Conservation (phyloP, 2,797 vertebrate species). For the Gobio occitaniae region DNA sequence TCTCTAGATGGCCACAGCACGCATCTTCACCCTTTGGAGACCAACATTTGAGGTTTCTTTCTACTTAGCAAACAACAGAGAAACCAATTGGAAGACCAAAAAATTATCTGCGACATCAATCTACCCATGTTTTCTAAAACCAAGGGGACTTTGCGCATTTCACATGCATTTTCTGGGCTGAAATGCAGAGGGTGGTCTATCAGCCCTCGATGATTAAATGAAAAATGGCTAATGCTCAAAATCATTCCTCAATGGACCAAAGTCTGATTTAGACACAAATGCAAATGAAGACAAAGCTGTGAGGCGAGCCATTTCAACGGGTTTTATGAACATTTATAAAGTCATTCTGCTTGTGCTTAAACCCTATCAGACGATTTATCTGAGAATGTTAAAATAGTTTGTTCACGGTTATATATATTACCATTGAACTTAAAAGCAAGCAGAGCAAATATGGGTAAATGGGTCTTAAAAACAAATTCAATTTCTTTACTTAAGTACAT, state of each 20-base stretch:
- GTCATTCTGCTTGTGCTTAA: not conserved
- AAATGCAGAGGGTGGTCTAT: not conserved
- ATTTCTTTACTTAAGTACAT: not conserved
- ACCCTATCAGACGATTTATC: not conserved
- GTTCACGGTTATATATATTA: not conserved
- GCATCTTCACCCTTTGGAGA: not conserved
- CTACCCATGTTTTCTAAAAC: not conserved
- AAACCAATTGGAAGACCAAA: slow-evolving; percentile 8
- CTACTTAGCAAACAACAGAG: not conserved
- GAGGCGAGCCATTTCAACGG: no score
- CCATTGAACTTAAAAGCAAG: not conserved
- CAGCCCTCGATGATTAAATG: not conserved
- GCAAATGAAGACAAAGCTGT: not conserved
- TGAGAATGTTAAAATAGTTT: not conserved
- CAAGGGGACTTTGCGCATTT: not conserved
- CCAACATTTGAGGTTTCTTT: not conserved
- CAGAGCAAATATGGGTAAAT: not conserved
- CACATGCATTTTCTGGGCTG: not conserved
- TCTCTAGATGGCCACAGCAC: not conserved
- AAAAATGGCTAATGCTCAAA: not conserved
- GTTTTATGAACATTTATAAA: not conserved
- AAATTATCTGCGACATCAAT: not conserved
- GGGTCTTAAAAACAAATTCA: not conserved
- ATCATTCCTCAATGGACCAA: not conserved
- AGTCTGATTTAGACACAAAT: not conserved